Evolutionary conservation across 2,797 vertebrate genomes (phyloP).

Genomic region (Eospalax fontanierii): DNA sequence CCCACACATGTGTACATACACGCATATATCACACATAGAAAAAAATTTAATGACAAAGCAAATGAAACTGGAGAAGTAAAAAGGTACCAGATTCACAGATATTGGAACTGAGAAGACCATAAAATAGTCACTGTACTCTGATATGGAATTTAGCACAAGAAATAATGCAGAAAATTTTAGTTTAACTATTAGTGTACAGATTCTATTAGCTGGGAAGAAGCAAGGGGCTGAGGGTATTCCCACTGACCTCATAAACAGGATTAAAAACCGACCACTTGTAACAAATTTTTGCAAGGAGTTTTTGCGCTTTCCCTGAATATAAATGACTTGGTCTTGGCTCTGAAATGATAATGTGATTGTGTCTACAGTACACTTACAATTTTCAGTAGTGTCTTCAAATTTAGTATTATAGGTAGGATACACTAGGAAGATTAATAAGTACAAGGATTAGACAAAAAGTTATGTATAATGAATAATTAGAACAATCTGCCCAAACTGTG

Average conservation of each 20-base stretch:
- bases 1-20: not conserved
- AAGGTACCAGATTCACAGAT: not conserved
- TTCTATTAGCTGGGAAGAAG: not conserved
- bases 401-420: not conserved
- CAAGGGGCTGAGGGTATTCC: not conserved
- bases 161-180: constrained; percentile 9
- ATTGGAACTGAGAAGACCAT: not conserved
- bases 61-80: constrained; percentile 28
- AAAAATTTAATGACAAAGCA: not conserved
- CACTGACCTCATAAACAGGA: not conserved
- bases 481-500: constrained; percentile 44
- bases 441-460: not conserved
- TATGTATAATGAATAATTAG: not conserved
- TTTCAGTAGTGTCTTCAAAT: constrained; percentile 34
- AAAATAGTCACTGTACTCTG: constrained; percentile 29
- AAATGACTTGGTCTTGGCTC: not conserved
- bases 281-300: not conserved
- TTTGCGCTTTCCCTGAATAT: constrained; percentile 10
- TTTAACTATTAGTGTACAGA: not conserved
- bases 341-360: not conserved
- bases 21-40: not conserved
- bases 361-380: not conserved
- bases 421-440: not conserved
- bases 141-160: constrained; percentile 30
- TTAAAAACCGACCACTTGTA: constrained; percentile 24